phyloP scores from a whole-genome alignment of 2,888 invertebrate genomes.

The Drosophila leonis region DNA sequence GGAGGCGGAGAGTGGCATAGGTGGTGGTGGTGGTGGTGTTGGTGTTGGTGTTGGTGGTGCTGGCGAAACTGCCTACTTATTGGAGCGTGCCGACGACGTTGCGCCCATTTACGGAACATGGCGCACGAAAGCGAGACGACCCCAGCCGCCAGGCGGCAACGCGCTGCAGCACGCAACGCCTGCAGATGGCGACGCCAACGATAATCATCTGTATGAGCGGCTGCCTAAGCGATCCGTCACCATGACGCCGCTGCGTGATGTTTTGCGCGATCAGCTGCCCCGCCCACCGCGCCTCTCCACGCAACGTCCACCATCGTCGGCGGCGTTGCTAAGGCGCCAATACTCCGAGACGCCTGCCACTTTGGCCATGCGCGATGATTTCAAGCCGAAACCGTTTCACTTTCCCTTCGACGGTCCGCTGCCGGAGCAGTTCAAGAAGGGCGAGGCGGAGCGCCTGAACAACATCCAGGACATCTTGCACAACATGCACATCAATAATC shows the following conservation, averaged over 20 bases:
- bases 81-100: conserved; percentile 82
- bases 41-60: conserved; percentile 14
- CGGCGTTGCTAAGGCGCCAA: conserved; percentile 69
- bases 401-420: conserved; percentile 83
- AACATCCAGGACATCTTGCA: conserved; percentile 85
- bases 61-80: conserved; percentile 83
- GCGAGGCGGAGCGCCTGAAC: conserved; percentile 62
- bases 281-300: conserved; percentile 80
- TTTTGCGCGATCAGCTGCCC: conserved; percentile 79
- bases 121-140: conserved; percentile 85
- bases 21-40: conserved; percentile 17
- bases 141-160: conserved; percentile 58
- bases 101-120: conserved; percentile 83
- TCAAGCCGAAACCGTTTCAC: conserved; percentile 84
- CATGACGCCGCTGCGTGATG: conserved; percentile 78
- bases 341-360: conserved; percentile 69
- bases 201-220: conserved; percentile 80
- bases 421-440: conserved; percentile 83
- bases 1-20: conserved; percentile 21
- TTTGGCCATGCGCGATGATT: conserved; percentile 64
- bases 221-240: conserved; percentile 81
- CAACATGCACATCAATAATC: conserved; percentile 68
- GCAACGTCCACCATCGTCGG: conserved; percentile 70
- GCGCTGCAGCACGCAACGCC: conserved; percentile 63
- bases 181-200: conserved; percentile 35